These are phyloP conservation scores for Rhinoraja longicauda DNA, from an alignment of 2,797 vertebrate species.

Conservation along the genomic window DNA sequence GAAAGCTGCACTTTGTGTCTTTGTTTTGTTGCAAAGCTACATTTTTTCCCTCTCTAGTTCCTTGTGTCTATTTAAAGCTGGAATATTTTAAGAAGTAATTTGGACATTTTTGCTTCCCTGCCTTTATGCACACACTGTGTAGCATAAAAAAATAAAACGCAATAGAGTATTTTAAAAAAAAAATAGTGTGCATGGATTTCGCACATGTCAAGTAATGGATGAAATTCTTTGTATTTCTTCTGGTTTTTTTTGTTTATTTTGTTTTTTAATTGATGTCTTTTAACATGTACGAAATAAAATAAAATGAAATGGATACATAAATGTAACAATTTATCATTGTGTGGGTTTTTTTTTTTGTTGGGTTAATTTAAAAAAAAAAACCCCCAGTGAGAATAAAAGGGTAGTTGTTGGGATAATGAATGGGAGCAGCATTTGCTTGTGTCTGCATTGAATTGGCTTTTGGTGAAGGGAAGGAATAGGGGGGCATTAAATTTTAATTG, in stretches of 20 bases:
- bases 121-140: neutral
- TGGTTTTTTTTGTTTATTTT: no score
- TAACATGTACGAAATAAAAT: no score
- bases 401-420: neutral
- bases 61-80: neutral
- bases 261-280: no score
- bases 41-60: no score
- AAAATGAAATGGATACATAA: no score
- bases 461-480: neutral
- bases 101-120: no score
- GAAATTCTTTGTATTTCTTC: no score
- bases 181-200: neutral
- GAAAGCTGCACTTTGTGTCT: neutral
- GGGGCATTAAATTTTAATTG: conserved; percentile 32
- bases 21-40: no score
- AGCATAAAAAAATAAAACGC: neutral
- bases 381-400: neutral
- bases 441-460: neutral
- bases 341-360: no score
- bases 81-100: neutral
- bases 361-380: neutral
- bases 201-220: no score
- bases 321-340: neutral
- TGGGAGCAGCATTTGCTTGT: neutral
- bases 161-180: neutral